These are phyloP conservation scores for Onchidella celtica DNA, from an alignment of 2,888 invertebrate genomes.

Conservation along the genomic window DNA sequence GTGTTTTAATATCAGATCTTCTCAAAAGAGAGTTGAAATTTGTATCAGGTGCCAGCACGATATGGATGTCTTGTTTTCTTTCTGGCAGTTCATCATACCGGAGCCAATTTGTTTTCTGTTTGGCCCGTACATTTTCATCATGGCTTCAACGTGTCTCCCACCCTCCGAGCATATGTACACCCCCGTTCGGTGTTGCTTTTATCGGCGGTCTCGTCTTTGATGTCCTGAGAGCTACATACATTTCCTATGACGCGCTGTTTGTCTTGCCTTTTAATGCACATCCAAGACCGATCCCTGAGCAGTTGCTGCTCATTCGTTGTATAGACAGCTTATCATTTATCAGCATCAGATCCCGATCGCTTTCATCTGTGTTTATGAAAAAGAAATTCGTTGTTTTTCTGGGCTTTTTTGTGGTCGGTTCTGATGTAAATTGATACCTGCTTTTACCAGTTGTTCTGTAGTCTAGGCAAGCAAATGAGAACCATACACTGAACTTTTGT, in stretches of 20 bases:
- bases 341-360: not conserved
- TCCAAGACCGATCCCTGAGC: not conserved
- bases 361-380: not conserved
- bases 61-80: not conserved
- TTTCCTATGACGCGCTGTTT: not conserved
- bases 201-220: not conserved
- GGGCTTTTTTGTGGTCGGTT: too few species aligned
- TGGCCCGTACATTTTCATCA: not conserved
- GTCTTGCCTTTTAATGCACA: conserved; percentile 5
- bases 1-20: not conserved
- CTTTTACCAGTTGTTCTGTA: not conserved
- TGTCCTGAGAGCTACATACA: not conserved
- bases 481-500: not conserved
- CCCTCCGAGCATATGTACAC: not conserved
- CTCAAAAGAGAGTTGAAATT: not conserved
- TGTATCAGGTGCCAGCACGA: not conserved
- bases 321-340: not conserved
- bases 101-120: not conserved
- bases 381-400: not conserved
- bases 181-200: not conserved
- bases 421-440: not conserved
- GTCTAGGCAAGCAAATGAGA: not conserved
- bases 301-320: not conserved
- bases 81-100: not conserved
- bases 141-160: not conserved